A percentile compares a stretch with the other conserved stretches of the same genome.
These are phyloP conservation scores for Orestias chungarensis DNA, from an alignment of 2,797 vertebrate genomes.

Conservation along the genomic window DNA sequence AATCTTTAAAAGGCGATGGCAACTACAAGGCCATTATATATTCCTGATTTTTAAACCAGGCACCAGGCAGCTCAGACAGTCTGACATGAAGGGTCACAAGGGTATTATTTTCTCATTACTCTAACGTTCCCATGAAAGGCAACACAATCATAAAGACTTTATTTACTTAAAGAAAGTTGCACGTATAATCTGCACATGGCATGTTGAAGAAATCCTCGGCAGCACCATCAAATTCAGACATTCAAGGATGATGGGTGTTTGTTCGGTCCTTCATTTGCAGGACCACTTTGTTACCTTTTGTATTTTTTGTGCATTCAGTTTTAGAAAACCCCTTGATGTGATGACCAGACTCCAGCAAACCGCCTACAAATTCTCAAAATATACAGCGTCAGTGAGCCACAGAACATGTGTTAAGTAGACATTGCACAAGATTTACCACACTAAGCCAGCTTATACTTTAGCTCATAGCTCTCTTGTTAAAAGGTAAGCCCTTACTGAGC, in stretches of 20 bases:
- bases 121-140: slow-evolving; percentile 24
- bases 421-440: slow-evolving; percentile 70
- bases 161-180: slow-evolving; percentile 17
- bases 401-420: slow-evolving; percentile 68
- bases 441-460: slow-evolving; percentile 76
- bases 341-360: slow-evolving; percentile 32
- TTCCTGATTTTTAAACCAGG: slow-evolving; percentile 60
- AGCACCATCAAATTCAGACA: slow-evolving; percentile 43
- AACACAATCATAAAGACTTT: slow-evolving; percentile 37
- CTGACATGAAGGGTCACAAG: slow-evolving; percentile 51
- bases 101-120: slow-evolving; percentile 49
- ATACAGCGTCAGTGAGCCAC: slow-evolving; percentile 28
- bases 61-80: slow-evolving; percentile 45
- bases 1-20: slow-evolving; percentile 77
- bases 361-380: slow-evolving; percentile 43
- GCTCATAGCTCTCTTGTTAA: slow-evolving; percentile 77
- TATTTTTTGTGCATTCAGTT: slow-evolving; percentile 24
- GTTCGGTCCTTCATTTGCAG: slow-evolving; percentile 16
- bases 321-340: slow-evolving; percentile 30
- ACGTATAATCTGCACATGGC: slow-evolving; percentile 11
- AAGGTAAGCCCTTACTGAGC: slow-evolving; percentile 73
- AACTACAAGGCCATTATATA: slow-evolving; percentile 65
- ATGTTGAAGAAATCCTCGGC: slow-evolving; percentile 30
- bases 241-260: slow-evolving; percentile 31
- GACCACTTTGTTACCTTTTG: slow-evolving; percentile 22